Conservation (phyloP, 2,797 vertebrate species). For the Okamejei kenojei region DNA sequence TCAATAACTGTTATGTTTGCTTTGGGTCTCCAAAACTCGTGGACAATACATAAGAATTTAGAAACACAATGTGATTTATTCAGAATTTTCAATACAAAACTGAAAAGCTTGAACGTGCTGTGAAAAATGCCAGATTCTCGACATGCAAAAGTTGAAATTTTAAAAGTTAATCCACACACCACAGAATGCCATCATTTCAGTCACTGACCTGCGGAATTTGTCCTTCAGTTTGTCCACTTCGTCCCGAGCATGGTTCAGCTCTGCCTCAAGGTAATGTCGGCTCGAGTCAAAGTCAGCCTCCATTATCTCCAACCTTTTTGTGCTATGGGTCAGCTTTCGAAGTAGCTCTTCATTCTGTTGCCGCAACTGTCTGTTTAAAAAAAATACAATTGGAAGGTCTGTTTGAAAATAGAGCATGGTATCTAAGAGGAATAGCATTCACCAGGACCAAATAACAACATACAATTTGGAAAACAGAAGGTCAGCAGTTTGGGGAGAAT, state of each 20-base stretch:
- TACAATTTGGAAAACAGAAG: background rate
- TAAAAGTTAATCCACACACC: background rate
- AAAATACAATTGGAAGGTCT: background rate
- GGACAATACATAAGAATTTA: background rate
- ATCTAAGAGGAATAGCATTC: background rate
- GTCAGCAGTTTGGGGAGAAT: background rate
- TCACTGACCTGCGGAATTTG: constrained; percentile 85
- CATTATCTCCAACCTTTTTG: constrained; percentile 84
- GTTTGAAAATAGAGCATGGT: background rate
- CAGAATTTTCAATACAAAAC: background rate
- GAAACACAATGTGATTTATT: background rate
- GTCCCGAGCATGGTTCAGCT: constrained; percentile 80
- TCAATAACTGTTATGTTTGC: background rate
- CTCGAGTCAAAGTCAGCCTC: constrained; percentile 84
- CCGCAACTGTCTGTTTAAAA: constrained; percentile 56
- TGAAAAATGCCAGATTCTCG: background rate
- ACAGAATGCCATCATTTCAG: background rate
- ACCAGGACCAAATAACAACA: background rate
- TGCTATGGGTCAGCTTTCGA: constrained; percentile 72
- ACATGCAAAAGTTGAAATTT: background rate
- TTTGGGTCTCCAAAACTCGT: background rate
- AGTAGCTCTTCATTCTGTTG: constrained; percentile 94
- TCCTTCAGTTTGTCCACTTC: constrained; percentile 96
- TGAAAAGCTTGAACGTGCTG: background rate
- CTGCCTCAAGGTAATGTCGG: constrained; percentile 84